Conservation (phyloP, 1,140 invertebrate species). For the Trichogramma pretiosum region DNA sequence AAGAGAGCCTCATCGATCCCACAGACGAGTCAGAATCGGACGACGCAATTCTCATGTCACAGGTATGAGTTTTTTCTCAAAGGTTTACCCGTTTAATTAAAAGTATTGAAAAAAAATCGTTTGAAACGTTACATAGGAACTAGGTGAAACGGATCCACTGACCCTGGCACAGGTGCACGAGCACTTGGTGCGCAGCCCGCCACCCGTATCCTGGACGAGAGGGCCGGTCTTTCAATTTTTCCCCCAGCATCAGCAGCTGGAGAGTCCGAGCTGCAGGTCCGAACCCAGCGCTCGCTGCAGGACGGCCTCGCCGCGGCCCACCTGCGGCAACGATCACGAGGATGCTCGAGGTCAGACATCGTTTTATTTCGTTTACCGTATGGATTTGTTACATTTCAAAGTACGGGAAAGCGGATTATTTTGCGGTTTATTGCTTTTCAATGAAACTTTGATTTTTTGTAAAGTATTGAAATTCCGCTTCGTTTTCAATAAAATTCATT, state of each 20-base stretch:
- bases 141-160: constrained; percentile 58
- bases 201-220: constrained; percentile 62
- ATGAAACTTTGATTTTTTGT: no score
- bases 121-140: constrained; percentile 46
- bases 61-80: constrained; percentile 39
- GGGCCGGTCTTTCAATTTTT: constrained; percentile 38
- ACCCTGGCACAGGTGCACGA: constrained; percentile 71
- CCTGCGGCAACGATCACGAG: constrained; percentile 33
- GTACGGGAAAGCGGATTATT: no score
- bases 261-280: background rate
- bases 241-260: constrained; percentile 20
- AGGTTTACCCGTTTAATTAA: background rate
- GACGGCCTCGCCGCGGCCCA: constrained; percentile 24
- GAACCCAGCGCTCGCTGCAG: constrained; percentile 20
- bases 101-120: background rate
- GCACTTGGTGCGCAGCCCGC: constrained; percentile 72
- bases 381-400: no score
- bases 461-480: no score
- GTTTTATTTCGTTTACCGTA: no score
- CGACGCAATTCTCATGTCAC: constrained; percentile 66
- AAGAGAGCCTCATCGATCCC: constrained; percentile 64
- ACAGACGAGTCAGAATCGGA: constrained; percentile 66
- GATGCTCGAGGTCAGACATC: constrained; percentile 36
- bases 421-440: no score
- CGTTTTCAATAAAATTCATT: no score